Percentiles rank a stretch among this genome's conserved stretches.
Conservation (phyloP, 1,140 invertebrate genomes). For the Trichoplusia ni region DNA sequence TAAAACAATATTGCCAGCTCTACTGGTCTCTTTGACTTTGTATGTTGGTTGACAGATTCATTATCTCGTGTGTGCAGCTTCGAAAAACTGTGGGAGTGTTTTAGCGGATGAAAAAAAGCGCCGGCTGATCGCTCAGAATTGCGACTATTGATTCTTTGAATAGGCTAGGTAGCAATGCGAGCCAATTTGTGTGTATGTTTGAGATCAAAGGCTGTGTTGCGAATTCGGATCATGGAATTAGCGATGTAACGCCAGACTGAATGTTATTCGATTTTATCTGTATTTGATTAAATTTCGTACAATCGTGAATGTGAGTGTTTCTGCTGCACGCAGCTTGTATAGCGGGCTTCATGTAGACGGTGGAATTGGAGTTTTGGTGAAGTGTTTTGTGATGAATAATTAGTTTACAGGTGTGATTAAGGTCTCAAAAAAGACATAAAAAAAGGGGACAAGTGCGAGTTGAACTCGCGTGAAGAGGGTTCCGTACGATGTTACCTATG, state of each 20-base stretch:
- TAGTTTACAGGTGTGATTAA: no score
- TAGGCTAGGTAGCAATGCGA: background rate
- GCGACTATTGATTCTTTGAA: slow-evolving; percentile 23
- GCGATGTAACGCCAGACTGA: background rate
- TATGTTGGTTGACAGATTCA: slow-evolving; percentile 40
- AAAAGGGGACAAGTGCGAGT: no score
- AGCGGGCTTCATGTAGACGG: no score
- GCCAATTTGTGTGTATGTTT: slow-evolving; percentile 1
- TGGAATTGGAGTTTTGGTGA: no score
- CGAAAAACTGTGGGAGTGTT: slow-evolving; percentile 1
- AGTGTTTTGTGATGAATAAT: no score
- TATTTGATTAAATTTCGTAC: no score
- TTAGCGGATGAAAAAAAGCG: background rate
- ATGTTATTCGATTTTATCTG: no score
- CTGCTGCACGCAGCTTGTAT: no score
- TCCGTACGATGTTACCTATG: no score
- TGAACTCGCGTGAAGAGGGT: no score
- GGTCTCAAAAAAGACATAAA: no score
- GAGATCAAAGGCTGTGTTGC: background rate
- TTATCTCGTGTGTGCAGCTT: slow-evolving; percentile 30
- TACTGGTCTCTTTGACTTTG: slow-evolving; percentile 11
- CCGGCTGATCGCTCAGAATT: slow-evolving; percentile 17
- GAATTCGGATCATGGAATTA: background rate
- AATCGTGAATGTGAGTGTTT: no score
- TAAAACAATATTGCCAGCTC: background rate